Evolutionary conservation across 2,113 vertebrate species (phyloP).

Genomic region (Paraplagusia blochii): DNA sequence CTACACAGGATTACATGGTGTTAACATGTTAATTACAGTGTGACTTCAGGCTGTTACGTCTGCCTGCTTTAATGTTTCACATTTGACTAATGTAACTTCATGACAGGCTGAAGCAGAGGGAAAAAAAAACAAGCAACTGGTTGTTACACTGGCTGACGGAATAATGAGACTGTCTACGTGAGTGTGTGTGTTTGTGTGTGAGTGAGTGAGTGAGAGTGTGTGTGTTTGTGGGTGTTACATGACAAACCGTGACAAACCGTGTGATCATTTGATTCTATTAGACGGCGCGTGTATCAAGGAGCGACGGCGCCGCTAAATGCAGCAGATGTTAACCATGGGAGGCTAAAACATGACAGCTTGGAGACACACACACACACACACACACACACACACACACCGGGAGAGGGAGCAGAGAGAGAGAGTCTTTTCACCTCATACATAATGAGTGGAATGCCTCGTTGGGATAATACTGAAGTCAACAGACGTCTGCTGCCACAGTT

Average conservation of each 20-base stretch:
- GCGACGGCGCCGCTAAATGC: constrained; percentile 54
- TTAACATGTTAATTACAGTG: neutral
- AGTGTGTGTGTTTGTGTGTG: constrained; percentile 30
- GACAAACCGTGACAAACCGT: constrained; percentile 40
- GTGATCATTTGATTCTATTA: constrained; percentile 59
- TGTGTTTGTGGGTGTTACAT: constrained; percentile 21
- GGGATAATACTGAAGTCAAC: constrained; percentile 25
- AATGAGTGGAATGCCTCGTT: constrained; percentile 26
- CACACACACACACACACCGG: constrained; percentile 18
- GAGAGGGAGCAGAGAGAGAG: too few relatives aligned
- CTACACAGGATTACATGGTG: neutral
- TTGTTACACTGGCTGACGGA: constrained; percentile 13
- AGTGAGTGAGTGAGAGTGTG: constrained; percentile 39
- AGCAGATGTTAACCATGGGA: constrained; percentile 91
- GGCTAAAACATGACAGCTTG: constrained; percentile 88
- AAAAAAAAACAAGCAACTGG: constrained; percentile 17
- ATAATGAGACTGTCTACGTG: constrained; percentile 22
- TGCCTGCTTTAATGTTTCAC: neutral
- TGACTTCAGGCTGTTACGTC: neutral
- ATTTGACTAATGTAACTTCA: neutral
- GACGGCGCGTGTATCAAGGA: constrained; percentile 40
- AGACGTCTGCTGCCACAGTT: constrained; percentile 7
- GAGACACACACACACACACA: constrained; percentile 50
- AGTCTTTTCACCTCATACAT: too few relatives aligned
- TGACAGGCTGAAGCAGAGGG: neutral